Evolutionary conservation across 2,797 vertebrate genomes (phyloP).

Genomic region (Platalea minor): DNA sequence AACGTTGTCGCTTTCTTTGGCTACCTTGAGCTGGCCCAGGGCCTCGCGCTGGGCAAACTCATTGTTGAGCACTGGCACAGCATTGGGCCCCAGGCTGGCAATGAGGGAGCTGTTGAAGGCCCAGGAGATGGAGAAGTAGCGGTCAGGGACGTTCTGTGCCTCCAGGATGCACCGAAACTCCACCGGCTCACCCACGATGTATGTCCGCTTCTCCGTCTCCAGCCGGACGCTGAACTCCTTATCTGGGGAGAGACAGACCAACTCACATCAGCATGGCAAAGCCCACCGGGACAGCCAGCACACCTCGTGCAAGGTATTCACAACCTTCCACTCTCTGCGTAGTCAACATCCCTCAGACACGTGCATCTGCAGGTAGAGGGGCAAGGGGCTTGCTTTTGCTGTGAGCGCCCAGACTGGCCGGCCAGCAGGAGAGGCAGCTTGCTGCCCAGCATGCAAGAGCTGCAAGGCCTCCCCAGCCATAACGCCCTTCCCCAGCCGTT

Average conservation of each 20-base stretch:
- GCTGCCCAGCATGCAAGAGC: not conserved
- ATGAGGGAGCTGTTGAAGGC: slow-evolving; percentile 97
- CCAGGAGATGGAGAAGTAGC: slow-evolving; percentile 97
- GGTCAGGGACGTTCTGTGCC: slow-evolving; percentile 90
- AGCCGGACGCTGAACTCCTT: slow-evolving; percentile 94
- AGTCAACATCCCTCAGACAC: not conserved
- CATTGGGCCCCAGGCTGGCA: slow-evolving; percentile 90
- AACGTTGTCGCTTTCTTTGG: slow-evolving; percentile 85
- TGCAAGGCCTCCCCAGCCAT: not conserved
- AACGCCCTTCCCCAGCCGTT: not conserved
- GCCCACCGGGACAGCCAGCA: not conserved
- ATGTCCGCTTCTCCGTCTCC: slow-evolving; percentile 91
- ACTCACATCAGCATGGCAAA: not conserved
- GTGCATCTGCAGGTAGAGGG: not conserved
- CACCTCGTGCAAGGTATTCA: accelerated
- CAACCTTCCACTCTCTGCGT: not conserved
- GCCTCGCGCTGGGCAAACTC: slow-evolving; percentile 88
- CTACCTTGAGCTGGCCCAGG: slow-evolving; percentile 87
- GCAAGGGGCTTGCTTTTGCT: not conserved
- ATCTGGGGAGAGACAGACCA: slow-evolving; percentile 75
- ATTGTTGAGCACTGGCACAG: slow-evolving; percentile 88
- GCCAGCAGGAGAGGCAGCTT: not conserved
- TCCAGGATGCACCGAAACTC: slow-evolving; percentile 95
- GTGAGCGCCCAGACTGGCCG: not conserved
- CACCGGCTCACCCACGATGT: slow-evolving; percentile 89